Conservation (phyloP, 1,140 invertebrate genomes). For the Drosophila navojoa region DNA sequence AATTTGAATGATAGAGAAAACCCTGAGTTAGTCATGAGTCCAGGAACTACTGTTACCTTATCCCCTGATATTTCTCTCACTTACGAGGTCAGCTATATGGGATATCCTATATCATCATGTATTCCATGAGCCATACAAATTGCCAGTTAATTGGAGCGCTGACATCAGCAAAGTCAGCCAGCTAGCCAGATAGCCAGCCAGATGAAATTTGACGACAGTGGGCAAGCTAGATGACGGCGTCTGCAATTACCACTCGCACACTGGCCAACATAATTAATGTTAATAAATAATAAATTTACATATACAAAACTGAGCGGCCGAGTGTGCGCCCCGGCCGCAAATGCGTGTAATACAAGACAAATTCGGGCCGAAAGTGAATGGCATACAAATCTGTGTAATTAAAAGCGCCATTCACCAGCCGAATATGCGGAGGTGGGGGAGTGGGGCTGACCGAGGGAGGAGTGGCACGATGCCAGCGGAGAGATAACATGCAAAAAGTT, state of each 20-base stretch:
- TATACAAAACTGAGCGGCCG: constrained; percentile 44
- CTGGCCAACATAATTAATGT: constrained; percentile 77
- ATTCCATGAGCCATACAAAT: constrained; percentile 43
- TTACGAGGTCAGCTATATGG: neutral
- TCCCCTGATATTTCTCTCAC: neutral
- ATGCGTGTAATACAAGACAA: constrained; percentile 58
- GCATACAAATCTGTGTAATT: constrained; percentile 80
- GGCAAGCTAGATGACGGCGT: constrained; percentile 29
- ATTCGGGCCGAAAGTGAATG: constrained; percentile 62
- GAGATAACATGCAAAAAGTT: constrained; percentile 71
- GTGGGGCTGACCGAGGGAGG: neutral
- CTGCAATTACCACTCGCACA: constrained; percentile 63
- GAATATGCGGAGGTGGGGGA: neutral
- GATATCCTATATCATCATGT: constrained; percentile 14
- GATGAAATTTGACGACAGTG: constrained; percentile 65
- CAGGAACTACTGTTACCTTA: neutral
- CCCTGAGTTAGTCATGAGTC: too few relatives aligned
- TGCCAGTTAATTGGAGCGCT: constrained; percentile 69
- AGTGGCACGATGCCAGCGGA: constrained; percentile 53
- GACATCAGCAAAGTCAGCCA: constrained; percentile 61
- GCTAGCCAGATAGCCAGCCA: neutral
- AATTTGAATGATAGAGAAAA: neutral
- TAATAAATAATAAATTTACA: constrained; percentile 82
- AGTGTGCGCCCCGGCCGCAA: constrained; percentile 5
- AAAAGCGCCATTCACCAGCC: constrained; percentile 43